Evolutionary conservation across 2,888 invertebrate species (phyloP).

Genomic region (Drosophila macrospina): DNA sequence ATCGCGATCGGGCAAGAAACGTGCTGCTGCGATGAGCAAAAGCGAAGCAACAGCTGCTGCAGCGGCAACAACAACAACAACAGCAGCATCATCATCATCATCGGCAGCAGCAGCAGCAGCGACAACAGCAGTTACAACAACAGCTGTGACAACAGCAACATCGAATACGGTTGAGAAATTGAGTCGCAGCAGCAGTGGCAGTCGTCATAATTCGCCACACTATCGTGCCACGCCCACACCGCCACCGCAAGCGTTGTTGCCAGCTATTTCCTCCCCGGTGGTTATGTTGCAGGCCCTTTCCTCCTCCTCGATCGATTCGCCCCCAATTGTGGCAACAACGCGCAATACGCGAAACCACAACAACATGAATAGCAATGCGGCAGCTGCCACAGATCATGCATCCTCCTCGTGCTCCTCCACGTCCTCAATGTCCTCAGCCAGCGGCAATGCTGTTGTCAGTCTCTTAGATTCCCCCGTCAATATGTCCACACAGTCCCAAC

Average conservation of each 20-base stretch:
- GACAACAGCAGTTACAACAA: conserved; percentile 17
- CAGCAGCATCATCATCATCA: too few species aligned
- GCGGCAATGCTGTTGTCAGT: conserved; percentile 42
- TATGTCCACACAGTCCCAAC: conserved; percentile 61
- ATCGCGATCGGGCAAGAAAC: conserved; percentile 84
- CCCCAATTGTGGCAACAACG: conserved; percentile 50
- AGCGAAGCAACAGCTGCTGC: conserved; percentile 43
- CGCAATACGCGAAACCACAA: conserved; percentile 56
- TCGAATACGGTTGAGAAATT: conserved; percentile 62
- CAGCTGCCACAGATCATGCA: conserved; percentile 37
- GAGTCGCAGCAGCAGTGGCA: conserved; percentile 34
- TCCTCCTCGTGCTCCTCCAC: conserved; percentile 50
- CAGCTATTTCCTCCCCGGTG: conserved; percentile 67
- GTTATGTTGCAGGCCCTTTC: conserved; percentile 73
- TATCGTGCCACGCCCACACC: conserved; percentile 70
- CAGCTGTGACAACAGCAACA: conserved; percentile 32
- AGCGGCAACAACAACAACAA: conserved; percentile 19
- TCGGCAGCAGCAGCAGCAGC: conserved; percentile 9
- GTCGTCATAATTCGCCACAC: conserved; percentile 66
- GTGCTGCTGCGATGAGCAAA: conserved; percentile 78
- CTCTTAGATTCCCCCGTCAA: conserved; percentile 71
- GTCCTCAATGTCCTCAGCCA: conserved; percentile 57
- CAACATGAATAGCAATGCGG: conserved; percentile 33
- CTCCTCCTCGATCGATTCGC: conserved; percentile 65
- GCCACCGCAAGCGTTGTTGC: conserved; percentile 61